Evolutionary conservation across 2,113 vertebrate species (phyloP), one percentile per base, ranked within the genome.

Genomic region (Nestor notabilis): DNA sequence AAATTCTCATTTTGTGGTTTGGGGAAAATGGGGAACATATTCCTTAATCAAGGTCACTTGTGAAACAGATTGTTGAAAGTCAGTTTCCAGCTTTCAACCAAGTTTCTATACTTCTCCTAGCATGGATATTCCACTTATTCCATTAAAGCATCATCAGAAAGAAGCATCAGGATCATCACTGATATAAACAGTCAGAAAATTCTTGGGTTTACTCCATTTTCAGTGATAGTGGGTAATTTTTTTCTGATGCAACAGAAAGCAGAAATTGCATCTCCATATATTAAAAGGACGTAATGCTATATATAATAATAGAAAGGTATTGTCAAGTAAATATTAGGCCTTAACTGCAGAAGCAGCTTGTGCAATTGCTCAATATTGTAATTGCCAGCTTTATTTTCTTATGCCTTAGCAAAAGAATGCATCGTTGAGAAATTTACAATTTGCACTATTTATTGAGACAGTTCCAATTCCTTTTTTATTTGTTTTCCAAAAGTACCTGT

Each of bases 381-480:
- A 98, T 96, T 97, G 94, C 97, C 86, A 93, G 88, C 66, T 97
- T 97, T 98, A 97, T 98, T 98, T 97, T 97, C 91, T 84, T 96
- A 97, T 44, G 41, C 74, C 79, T 41, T 84, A 96, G 81, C 46
- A 87, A 76, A 85, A 96, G 23, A 39, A 90, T 82, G 66, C 71
- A 81, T 97, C 90, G 95, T 96, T 87, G 82, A 92, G 96, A 97
- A 98, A 98, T 98, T 98, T 98, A 98, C 96, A 97, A 98, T 98
- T 98, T 97, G 84, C 89, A 95, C 96, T 96, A 98, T 98, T 98
- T 98, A 98, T 97, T 82, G 87, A 98, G 98, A 98, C 98, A 98
- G 96, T 69, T 98, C 89, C 98, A 98, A 98, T 98, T 97, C 93
- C 96, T 94, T 97, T 98, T 98, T 97, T 98, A 97, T 98, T 97